Base-by-base conservation (phyloP, 2,888 invertebrate species). In the Troglohyphantes excavatus region DNA sequence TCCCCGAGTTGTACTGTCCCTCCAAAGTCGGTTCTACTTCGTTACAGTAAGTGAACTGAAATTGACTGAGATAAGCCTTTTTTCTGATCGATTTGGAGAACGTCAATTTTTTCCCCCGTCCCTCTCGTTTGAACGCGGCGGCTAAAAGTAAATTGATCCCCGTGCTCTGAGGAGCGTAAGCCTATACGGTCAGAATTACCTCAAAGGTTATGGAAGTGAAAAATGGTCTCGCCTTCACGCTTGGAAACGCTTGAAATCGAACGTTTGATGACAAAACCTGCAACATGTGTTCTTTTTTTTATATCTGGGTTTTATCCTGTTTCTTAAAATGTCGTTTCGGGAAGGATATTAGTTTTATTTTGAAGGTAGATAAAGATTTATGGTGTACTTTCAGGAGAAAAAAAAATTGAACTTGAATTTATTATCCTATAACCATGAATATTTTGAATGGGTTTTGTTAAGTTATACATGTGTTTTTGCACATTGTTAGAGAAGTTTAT, bases 41-140 rank as follows among this genome's bases (percentile, higher is more conserved):
- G 72, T 72, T 82, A 72, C 82, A 61, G 82, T 82, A 82, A 82
- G 82, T 82, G 82, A 82, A 82, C 72, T 61, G 82, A 82, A 82
- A 82, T 82, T 82, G 82, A 82, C 82, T 82, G 82, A 82, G 72
- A 72, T 82, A 82, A 82, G 82, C 82, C 82, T 72, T 82, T 82
- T 72, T 82, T 53, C 82, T 68, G 82, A 82, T 82, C 82, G 82
- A 82, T 82, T 72, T 59, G 6, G 82, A 82, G 61, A 23, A 5
- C 23, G 33, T 59, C 33, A 72, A 33, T 72, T 81, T 29, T 81
- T 53, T 81, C 21, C 53, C 17, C 43, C 29, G n/a, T 21, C n/a
- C 53, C n/a, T 0, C 53, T 73, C 11, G n/a, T 29, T 79, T 79
- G 67, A 79, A 26, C 13, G 29, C 33, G 19, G 33, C 39, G 63